Evolutionary conservation across 2,888 invertebrate species (phyloP), one percentile per base, ranked within the genome.

Genomic region (Drosophila rellima): DNA sequence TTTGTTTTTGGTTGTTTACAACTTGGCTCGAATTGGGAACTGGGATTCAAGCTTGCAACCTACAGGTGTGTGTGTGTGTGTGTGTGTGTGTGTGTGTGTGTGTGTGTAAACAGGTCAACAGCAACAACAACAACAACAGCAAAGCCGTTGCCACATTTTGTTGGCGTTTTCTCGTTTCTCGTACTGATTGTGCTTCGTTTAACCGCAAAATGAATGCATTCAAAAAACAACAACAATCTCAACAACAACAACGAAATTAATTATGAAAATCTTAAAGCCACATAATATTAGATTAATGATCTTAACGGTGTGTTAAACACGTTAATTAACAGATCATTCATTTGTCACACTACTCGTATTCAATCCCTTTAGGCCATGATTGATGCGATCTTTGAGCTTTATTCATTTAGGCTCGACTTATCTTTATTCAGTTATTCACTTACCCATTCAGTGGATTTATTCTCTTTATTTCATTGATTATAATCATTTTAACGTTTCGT

Each of bases 51-150:
- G 42, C 39, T 29, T 45, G 47, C 45, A 52, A 48, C 52, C 35
- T 39, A 51, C 35, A 52, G 31, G 51, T 37, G 51, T 51, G 47
- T 39, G 52, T 48, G 35, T 18, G 35, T 37, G 56, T 50, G 33
- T 33, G 40, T 31, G 39, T 42, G 20, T 39, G 39, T 39, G 40
- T 39, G 35, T 42, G 42, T 56, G 51, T 54, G 42, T 59, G 44
- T 52, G 52, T 50, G 44, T 65, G 71, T 62, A 75, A 79, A 69
- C 71, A 64, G 83, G 72, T 75, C 83, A 79, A 47, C 78, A 39
- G 37, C 31, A 45, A 52, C 15, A 20, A 40, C 23, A 40, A 18
- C 40, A 31, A 20, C 50, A 50, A 18, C 44, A 56, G 7, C 6
- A 20, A 26, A 50, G 39, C 31, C 10, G 71, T 75, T 74, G 80